A percentile compares a stretch with the other conserved stretches of the same genome.
phyloP scores from a whole-genome alignment of 2,888 invertebrate genomes.

The Platycheirus rosarum region DNA sequence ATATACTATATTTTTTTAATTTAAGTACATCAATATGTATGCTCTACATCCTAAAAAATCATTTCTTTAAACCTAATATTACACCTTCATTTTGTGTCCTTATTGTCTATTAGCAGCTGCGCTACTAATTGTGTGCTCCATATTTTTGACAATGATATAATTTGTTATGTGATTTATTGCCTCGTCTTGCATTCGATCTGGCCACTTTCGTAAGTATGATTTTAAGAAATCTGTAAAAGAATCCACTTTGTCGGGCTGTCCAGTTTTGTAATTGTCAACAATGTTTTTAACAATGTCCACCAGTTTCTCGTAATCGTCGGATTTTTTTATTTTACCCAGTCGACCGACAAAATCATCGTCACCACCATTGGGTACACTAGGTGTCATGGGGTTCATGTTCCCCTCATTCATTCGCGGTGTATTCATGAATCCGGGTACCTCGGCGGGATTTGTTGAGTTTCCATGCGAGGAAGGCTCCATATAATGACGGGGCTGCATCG shows the following conservation, averaged over 20 bases:
- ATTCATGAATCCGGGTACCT: slow-evolving; percentile 81
- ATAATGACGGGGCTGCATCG: slow-evolving; percentile 81
- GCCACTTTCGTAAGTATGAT: slow-evolving; percentile 81
- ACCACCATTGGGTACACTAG: slow-evolving; percentile 76
- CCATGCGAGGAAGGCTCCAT: slow-evolving; percentile 82
- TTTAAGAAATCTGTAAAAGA: slow-evolving; percentile 81
- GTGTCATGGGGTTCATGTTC: slow-evolving; percentile 81
- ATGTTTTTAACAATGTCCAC: slow-evolving; percentile 82
- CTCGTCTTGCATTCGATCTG: slow-evolving; percentile 81
- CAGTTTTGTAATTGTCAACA: slow-evolving; percentile 80
- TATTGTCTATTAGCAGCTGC: slow-evolving; percentile 81
- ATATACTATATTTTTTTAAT: too few species aligned
- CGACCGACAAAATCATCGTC: slow-evolving; percentile 75
- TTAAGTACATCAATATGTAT: slow-evolving; percentile 57
- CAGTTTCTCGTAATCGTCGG: slow-evolving; percentile 81
- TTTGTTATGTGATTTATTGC: slow-evolving; percentile 82
- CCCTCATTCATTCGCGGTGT: slow-evolving; percentile 80
- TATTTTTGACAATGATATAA: slow-evolving; percentile 81
- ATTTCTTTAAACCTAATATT: slow-evolving; percentile 34
- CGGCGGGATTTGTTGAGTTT: slow-evolving; percentile 81
- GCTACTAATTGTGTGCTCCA: slow-evolving; percentile 80
- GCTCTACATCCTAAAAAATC: slow-evolving; percentile 49
- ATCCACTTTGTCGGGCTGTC: slow-evolving; percentile 80
- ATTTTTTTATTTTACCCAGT: slow-evolving; percentile 76
- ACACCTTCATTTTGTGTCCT: slow-evolving; percentile 6